phyloP scores from a whole-genome alignment of 2,113 vertebrate species.

The Eptesicus fuscus region DNA sequence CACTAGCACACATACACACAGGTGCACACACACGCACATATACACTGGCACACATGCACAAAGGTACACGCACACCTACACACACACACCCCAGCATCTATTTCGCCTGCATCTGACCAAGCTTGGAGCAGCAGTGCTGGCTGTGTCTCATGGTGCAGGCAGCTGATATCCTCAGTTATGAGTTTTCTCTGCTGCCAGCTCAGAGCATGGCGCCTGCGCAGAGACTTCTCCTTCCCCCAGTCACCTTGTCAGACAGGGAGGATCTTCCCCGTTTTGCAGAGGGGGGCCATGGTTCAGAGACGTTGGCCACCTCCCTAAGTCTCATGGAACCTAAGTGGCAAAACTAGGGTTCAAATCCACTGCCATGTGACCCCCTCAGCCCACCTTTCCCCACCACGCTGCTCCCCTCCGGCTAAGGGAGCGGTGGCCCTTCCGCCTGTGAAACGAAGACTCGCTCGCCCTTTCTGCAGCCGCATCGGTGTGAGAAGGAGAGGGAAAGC shows the following conservation, averaged over 20 bases:
- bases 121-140: not conserved
- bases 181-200: not conserved
- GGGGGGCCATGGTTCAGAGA: not conserved
- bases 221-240: not conserved
- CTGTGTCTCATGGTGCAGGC: not conserved
- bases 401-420: not conserved
- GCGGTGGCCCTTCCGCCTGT: not conserved
- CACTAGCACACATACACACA: not conserved
- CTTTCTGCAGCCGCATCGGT: not conserved
- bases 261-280: accelerated
- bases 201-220: not conserved
- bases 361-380: not conserved
- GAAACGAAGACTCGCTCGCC: not conserved
- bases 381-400: not conserved
- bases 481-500: not conserved
- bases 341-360: no score
- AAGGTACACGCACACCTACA: no score
- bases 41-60: no score
- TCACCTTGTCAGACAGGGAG: not conserved
- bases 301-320: not conserved
- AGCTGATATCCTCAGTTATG: no score
- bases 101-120: not conserved
- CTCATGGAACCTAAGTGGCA: not conserved
- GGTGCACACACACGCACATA: accelerated
- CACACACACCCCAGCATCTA: not conserved